Evolutionary conservation across 1,140 invertebrate species (phyloP).

Genomic region (Bombus ignitus): DNA sequence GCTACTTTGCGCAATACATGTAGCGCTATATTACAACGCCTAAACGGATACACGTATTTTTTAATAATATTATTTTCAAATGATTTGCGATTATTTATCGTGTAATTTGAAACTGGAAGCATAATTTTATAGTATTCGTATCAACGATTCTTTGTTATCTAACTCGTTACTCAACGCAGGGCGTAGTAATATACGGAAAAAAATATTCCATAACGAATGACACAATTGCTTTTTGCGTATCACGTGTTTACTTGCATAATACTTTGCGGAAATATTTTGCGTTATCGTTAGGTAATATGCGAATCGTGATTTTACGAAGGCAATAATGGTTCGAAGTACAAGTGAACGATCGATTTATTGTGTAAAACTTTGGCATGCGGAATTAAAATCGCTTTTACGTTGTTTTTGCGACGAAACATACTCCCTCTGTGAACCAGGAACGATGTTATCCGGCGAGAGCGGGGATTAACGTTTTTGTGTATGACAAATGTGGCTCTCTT

Average conservation of each 20-base stretch:
- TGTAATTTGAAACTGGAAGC: neutral
- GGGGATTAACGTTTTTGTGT: constrained; percentile 8
- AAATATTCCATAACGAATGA: constrained; percentile 20
- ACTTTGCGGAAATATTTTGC: neutral
- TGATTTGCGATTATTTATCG: neutral
- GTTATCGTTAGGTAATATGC: neutral
- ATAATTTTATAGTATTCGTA: neutral
- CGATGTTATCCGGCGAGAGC: neutral
- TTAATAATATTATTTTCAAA: neutral
- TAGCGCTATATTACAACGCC: too few relatives aligned
- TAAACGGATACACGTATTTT: neutral
- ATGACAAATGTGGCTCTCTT: constrained; percentile 17
- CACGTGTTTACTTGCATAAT: constrained; percentile 42
- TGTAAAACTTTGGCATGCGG: too few relatives aligned
- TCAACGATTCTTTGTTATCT: constrained; percentile 2
- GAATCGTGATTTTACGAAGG: neutral
- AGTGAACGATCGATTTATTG: neutral
- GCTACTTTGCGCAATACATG: neutral
- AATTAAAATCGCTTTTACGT: neutral
- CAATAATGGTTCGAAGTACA: neutral
- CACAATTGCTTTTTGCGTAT: constrained; percentile 29
- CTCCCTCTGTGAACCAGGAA: neutral
- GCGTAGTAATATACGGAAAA: neutral
- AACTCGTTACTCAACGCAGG: neutral
- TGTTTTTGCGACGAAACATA: neutral